phyloP scores from a whole-genome alignment of 2,888 invertebrate genomes.

The Buathra laborator region DNA sequence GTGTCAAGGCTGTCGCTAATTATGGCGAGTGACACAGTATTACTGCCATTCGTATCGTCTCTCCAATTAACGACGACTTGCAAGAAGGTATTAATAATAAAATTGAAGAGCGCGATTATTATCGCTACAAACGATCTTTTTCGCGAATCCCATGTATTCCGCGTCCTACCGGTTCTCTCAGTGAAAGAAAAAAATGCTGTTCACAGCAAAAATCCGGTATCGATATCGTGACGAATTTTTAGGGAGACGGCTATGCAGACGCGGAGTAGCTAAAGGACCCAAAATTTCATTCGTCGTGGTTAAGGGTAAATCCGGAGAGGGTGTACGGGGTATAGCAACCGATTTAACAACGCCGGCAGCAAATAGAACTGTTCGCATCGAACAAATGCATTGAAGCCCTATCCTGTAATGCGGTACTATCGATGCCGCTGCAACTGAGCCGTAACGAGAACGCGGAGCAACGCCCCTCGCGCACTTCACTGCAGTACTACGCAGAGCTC shows the following conservation, averaged over 20 bases:
- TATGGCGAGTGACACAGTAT: neutral
- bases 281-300: conserved; percentile 46
- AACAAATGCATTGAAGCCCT: neutral
- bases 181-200: neutral
- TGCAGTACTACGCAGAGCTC: conserved; percentile 36
- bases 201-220: neutral
- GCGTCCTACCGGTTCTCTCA: neutral
- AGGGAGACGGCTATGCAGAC: neutral
- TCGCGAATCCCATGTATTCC: too few relatives aligned
- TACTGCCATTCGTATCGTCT: neutral
- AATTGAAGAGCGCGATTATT: neutral
- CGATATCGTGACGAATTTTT: neutral
- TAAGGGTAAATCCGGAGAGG: conserved; percentile 34
- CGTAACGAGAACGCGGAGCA: conserved; percentile 26
- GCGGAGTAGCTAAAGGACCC: conserved; percentile 4
- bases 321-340: conserved; percentile 56
- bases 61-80: neutral
- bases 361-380: conserved; percentile 12
- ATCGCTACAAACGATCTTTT: too few relatives aligned
- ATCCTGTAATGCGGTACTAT: neutral
- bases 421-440: neutral
- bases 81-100: neutral
- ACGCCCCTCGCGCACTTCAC: conserved; percentile 18
- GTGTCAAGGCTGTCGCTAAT: neutral
- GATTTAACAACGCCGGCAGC: conserved; percentile 55